phyloP scores from a whole-genome alignment of 2,113 vertebrate genomes.

The Taxidea taxus region DNA sequence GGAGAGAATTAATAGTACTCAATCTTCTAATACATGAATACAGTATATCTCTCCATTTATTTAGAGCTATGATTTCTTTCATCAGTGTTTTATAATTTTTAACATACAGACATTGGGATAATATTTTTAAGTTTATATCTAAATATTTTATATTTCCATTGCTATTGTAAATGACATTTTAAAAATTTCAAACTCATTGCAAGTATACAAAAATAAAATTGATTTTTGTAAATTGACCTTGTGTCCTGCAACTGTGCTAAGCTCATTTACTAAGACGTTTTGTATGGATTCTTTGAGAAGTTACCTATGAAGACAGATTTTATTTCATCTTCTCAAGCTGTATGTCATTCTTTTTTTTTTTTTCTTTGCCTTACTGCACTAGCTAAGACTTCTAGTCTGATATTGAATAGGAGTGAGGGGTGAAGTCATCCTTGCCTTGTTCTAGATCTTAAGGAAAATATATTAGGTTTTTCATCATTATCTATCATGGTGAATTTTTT shows the following conservation, averaged over 20 bases:
- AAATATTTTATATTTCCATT: background rate
- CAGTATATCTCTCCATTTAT: background rate
- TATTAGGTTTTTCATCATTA: background rate
- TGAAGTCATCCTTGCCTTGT: background rate
- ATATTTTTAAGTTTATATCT: background rate
- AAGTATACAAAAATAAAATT: background rate
- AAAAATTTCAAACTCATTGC: background rate
- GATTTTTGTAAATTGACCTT: background rate
- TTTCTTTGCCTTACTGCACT: background rate
- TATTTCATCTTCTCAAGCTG: background rate
- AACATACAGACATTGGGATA: background rate
- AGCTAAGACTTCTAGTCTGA: background rate
- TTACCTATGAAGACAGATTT: background rate
- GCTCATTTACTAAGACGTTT: background rate
- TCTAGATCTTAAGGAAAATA: background rate
- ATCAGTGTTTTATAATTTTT: background rate
- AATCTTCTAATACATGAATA: background rate
- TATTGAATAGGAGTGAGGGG: background rate
- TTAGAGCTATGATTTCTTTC: background rate
- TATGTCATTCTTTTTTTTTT: background rate
- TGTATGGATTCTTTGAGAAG: background rate
- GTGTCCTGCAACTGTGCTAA: background rate
- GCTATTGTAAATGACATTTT: background rate
- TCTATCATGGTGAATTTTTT: background rate
- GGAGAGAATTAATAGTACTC: background rate